Percentiles rank a stretch among this genome's conserved stretches.
Evolutionary conservation across 2,888 invertebrate species (phyloP).

Genomic region (Eristalinus aeneus): DNA sequence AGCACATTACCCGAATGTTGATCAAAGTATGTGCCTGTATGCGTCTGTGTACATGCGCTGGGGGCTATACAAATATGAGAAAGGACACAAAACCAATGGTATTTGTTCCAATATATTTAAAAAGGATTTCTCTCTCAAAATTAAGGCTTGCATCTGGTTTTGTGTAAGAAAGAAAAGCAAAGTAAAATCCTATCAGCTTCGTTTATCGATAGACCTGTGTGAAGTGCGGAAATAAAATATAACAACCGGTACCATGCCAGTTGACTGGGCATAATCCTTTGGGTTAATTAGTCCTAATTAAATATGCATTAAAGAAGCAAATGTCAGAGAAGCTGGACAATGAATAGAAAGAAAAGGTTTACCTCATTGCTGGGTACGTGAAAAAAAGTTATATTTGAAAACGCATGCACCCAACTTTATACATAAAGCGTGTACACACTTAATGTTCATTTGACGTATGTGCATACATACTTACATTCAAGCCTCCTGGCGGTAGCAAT

Average conservation of each 20-base stretch:
- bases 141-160: neutral
- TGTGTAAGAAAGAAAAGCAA: neutral
- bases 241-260: neutral
- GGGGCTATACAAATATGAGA: neutral
- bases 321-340: slow-evolving; percentile 50
- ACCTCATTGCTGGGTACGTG: slow-evolving; percentile 16
- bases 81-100: slow-evolving; percentile 54
- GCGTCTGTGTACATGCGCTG: neutral
- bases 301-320: slow-evolving; percentile 74
- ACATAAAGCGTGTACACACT: neutral
- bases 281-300: slow-evolving; percentile 76
- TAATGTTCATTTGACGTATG: neutral
- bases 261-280: slow-evolving; percentile 66
- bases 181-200: neutral
- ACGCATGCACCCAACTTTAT: slow-evolving; percentile 22
- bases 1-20: slow-evolving; percentile 44
- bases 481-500: neutral
- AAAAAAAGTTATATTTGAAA: slow-evolving; percentile 14
- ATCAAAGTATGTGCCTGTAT: neutral
- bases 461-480: neutral
- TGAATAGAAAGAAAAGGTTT: slow-evolving; percentile 35
- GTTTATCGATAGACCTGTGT: slow-evolving; percentile 63
- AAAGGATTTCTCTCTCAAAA: slow-evolving; percentile 54
- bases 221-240: neutral
- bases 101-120: slow-evolving; percentile 65